Evolutionary conservation across 2,797 vertebrate species (phyloP).

Genomic region (Antennarius maculatus): DNA sequence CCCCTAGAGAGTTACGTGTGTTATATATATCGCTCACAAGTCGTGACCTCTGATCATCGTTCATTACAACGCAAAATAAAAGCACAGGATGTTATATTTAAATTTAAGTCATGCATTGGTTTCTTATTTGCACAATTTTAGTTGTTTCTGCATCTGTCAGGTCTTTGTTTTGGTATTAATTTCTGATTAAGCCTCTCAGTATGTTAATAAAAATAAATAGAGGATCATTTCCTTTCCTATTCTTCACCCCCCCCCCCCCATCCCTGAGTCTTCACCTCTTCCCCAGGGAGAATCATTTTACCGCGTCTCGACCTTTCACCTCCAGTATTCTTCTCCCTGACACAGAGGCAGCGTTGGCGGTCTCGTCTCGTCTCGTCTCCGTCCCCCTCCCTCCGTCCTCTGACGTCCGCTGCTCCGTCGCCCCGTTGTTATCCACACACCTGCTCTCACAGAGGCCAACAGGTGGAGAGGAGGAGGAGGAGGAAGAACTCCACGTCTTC

Average conservation of each 20-base stretch:
- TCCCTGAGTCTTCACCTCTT: conserved; percentile 18
- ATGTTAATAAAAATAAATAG: too few species aligned
- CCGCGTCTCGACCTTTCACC: conserved; percentile 53
- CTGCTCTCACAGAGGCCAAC: conserved; percentile 26
- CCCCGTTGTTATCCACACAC: conserved; percentile 37
- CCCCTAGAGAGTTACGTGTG: neutral
- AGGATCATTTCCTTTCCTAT: neutral
- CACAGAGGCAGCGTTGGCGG: neutral
- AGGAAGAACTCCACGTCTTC: conserved; percentile 4
- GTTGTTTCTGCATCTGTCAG: too few species aligned
- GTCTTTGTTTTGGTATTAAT: too few species aligned
- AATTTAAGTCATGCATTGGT: too few species aligned
- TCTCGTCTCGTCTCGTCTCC: conserved; percentile 13
- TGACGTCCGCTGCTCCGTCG: conserved; percentile 15
- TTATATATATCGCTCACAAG: too few species aligned
- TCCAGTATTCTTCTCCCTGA: conserved; percentile 29
- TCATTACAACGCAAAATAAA: too few species aligned
- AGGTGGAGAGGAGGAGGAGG: conserved; percentile 4
- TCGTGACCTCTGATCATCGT: too few species aligned
- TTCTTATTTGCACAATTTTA: too few species aligned
- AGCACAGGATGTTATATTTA: too few species aligned
- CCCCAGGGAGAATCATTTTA: conserved; percentile 36
- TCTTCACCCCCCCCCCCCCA: conserved; percentile 21
- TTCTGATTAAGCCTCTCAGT: too few species aligned
- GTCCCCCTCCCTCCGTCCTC: conserved; percentile 7